phyloP scores from a whole-genome alignment of 2,113 vertebrate genomes.

The Sardina pilchardus region DNA sequence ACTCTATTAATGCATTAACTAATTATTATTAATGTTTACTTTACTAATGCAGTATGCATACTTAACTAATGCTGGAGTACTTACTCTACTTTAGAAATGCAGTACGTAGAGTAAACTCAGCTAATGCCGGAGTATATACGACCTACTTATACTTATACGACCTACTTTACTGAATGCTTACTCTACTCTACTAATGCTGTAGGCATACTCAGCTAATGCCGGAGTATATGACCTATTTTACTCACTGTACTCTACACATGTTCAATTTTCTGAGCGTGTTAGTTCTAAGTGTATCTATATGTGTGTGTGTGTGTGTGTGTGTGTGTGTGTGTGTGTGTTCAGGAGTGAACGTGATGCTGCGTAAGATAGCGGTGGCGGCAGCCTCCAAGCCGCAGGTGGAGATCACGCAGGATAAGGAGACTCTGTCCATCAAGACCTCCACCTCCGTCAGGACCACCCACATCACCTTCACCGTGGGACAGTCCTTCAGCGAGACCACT shows the following conservation, averaged over 20 bases:
- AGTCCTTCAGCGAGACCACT: constrained; percentile 88
- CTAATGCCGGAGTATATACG: no score
- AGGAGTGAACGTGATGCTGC: constrained; percentile 90
- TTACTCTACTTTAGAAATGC: no score
- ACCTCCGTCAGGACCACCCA: constrained; percentile 90
- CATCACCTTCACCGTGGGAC: constrained; percentile 85
- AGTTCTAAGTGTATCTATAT: background rate
- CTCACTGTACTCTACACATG: background rate
- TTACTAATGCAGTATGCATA: no score
- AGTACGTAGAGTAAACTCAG: no score
- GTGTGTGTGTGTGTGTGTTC: constrained; percentile 28
- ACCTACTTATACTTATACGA: no score
- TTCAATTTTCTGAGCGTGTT: background rate
- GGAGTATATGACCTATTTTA: background rate
- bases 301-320: constrained; percentile 15
- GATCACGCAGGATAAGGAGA: constrained; percentile 86
- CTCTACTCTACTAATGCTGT: no score
- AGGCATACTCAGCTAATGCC: no score
- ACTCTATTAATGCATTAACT: no score
- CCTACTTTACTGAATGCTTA: no score
- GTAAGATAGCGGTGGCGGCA: constrained; percentile 87
- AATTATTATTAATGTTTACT: no score
- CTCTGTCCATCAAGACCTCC: constrained; percentile 86
- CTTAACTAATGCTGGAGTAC: no score
- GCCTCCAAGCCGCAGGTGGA: constrained; percentile 89